phyloP scores from a whole-genome alignment of 2,888 invertebrate species.

The Hirtodrosophila duncani region DNA sequence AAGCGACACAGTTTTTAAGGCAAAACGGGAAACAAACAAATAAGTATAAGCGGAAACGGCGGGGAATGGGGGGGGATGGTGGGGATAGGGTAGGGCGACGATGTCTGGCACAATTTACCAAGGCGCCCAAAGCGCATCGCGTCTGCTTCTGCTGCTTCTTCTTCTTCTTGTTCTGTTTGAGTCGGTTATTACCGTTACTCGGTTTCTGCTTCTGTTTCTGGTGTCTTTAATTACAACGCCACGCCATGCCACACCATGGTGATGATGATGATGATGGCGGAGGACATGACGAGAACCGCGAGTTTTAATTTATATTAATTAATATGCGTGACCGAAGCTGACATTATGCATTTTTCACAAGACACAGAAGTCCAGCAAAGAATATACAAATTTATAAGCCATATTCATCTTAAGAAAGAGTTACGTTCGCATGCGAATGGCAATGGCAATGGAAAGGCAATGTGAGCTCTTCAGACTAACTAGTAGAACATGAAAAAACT shows the following conservation, averaged over 20 bases:
- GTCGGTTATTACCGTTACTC: conserved; percentile 52
- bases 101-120: conserved; percentile 38
- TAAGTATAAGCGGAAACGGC: conserved; percentile 3
- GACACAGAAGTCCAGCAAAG: too few relatives aligned
- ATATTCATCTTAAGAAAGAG: too few relatives aligned
- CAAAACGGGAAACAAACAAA: neutral
- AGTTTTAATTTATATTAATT: conserved; percentile 34
- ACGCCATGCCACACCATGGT: conserved; percentile 6
- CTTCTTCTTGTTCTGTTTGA: conserved; percentile 34
- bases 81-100: conserved; percentile 23
- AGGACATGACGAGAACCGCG: too few relatives aligned
- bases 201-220: too few relatives aligned
- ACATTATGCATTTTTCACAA: too few relatives aligned
- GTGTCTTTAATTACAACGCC: conserved; percentile 53
- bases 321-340: too few relatives aligned
- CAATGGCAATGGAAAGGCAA: too few relatives aligned
- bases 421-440: too few relatives aligned
- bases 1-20: conserved; percentile 39
- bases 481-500: too few relatives aligned
- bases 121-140: conserved; percentile 15
- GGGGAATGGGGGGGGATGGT: too few relatives aligned
- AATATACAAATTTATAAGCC: too few relatives aligned
- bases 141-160: conserved; percentile 5
- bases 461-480: too few relatives aligned
- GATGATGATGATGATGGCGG: conserved; percentile 46